A percentile compares a stretch with the other conserved stretches of the same genome.
Evolutionary conservation across 2,113 vertebrate genomes (phyloP).

Genomic region (Vulpes vulpes): DNA sequence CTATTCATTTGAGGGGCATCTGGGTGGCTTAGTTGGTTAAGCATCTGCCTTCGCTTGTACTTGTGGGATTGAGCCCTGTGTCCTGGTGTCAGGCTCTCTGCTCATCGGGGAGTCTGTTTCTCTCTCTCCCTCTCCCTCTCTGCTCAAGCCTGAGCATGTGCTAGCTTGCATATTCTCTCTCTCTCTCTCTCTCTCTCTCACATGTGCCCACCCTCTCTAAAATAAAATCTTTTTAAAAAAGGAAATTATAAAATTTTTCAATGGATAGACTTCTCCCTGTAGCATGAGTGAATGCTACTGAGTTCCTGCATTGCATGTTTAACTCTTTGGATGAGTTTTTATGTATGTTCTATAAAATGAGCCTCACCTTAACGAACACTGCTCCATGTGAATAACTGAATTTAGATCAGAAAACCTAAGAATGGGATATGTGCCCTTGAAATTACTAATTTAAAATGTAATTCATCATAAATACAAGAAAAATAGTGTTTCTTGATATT

Average conservation of each 20-base stretch:
- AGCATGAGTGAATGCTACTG: neutral
- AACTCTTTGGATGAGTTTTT: neutral
- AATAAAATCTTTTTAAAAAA: too few species aligned
- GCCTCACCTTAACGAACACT: neutral
- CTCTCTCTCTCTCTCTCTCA: too few species aligned
- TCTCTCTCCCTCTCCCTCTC: too few species aligned
- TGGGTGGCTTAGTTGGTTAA: too few species aligned
- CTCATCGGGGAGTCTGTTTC: too few species aligned
- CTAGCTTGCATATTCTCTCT: too few species aligned
- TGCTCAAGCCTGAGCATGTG: too few species aligned
- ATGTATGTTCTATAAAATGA: constrained; percentile 33
- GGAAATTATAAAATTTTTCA: neutral
- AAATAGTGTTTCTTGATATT: neutral
- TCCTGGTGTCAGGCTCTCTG: too few species aligned
- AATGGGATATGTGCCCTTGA: neutral
- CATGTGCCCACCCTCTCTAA: too few species aligned
- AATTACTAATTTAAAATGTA: constrained; percentile 53
- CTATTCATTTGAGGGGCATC: neutral
- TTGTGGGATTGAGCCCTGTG: too few species aligned
- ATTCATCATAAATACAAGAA: neutral
- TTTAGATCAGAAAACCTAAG: neutral
- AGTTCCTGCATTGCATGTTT: neutral
- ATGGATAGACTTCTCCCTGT: neutral
- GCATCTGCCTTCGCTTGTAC: too few species aligned
- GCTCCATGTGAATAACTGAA: constrained; percentile 14